Base-by-base conservation (phyloP, 2,888 invertebrate species). In the Clistopyga incitator region DNA sequence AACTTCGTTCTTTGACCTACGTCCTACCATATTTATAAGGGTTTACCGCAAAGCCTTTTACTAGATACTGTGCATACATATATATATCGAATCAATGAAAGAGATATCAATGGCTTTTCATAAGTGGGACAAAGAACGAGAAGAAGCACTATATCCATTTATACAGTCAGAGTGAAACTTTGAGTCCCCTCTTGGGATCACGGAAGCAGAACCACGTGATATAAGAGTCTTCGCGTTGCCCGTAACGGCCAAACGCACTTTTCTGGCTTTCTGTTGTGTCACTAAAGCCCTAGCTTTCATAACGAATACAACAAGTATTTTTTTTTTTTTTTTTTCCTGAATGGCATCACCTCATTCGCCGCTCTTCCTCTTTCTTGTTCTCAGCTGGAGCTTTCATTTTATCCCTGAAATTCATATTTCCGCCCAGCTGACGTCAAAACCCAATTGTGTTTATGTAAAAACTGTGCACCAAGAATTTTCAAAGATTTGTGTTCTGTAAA, bases 161-260 rank as follows among this genome's bases (percentile, higher is more conserved):
- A 74, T 74, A 61, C 34, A 50, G n/a, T 18, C 38, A 34, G 64
- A 23, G 64, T 38, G 74, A 75, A 75, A 64, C 74, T 75, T 72
- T 50, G 74, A 64, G 74, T 75, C 64, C 34, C 47, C 47, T 52
- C 59, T 61, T 38, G 64, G 15, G 50, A 38, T 50, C 64, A 34
- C 10, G 11, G 45, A 52, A 47, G 15, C 61, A 38, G n/a, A 75
- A 74, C 11, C 11, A 56, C 47, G n/a, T 18, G 45, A 23, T n/a
- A 29, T 6, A 29, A 23, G 42, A 59, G 23, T 61, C 29, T 34
- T 29, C 61, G n/a, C 52, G 10, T 61, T 75, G 18, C 18, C 47
- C 29, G 50, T 75, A 75, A 75, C 64, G 74, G 29, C 50, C 47
- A n/a, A 75, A 75, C 74, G 64, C 74, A 75, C 74, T 75, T 75